Percentiles rank a stretch among this genome's conserved stretches.
Evolutionary conservation across 2,113 vertebrate species (phyloP).

Genomic region (Romanogobio albipinnatus): DNA sequence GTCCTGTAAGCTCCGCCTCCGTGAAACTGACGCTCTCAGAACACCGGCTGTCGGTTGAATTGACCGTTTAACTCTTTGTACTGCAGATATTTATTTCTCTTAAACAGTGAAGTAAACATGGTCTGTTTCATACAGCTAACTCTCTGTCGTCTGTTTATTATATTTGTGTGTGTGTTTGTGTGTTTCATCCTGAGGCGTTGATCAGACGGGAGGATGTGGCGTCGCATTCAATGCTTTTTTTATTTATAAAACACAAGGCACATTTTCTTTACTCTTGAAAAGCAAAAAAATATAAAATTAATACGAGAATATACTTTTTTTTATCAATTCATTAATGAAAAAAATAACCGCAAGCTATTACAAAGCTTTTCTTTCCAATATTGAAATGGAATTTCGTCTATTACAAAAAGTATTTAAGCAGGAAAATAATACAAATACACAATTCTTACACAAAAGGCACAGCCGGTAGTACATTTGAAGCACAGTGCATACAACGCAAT

Average conservation of each 20-base stretch:
- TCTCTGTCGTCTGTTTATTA: conserved; percentile 44
- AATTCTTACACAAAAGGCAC: conserved; percentile 90
- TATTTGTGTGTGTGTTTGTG: conserved; percentile 32
- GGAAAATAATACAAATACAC: conserved; percentile 89
- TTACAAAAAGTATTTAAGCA: conserved; percentile 81
- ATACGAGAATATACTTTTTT: conserved; percentile 70
- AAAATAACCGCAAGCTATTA: conserved; percentile 79
- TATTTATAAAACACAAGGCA: conserved; percentile 75
- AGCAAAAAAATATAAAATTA: conserved; percentile 83
- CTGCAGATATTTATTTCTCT: conserved; percentile 86
- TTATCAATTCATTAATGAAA: conserved; percentile 74
- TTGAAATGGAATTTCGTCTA: conserved; percentile 74
- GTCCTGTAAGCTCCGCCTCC: conserved; percentile 71
- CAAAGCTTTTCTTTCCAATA: conserved; percentile 80
- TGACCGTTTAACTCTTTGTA: conserved; percentile 78
- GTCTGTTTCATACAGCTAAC: conserved; percentile 75
- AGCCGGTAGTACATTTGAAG: conserved; percentile 86
- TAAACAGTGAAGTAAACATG: conserved; percentile 82
- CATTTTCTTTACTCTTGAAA: conserved; percentile 77
- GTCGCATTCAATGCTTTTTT: conserved; percentile 66
- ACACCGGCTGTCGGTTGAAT: conserved; percentile 46
- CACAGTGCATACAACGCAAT: conserved; percentile 82
- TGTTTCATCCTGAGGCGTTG: neutral
- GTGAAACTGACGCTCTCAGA: conserved; percentile 69
- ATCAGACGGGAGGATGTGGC: neutral